Evolutionary conservation across 92 coral and sea anemone species (phyloP).

Genomic region (Isaurus tuberculatus): DNA sequence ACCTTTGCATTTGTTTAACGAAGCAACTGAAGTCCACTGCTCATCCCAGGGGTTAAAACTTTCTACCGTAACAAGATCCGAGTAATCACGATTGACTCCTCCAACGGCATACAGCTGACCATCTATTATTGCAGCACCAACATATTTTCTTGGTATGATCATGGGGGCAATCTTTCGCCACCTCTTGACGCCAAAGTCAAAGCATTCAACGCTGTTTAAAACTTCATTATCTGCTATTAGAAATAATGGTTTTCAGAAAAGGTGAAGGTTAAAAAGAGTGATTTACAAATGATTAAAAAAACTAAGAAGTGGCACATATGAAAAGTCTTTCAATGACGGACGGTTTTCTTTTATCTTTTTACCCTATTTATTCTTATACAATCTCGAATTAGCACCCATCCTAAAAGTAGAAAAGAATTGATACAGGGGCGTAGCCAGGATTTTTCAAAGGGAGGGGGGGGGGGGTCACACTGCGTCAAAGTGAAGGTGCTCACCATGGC

Average conservation of each 20-base stretch:
- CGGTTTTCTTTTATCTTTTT: no score
- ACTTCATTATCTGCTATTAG: conserved; percentile 78
- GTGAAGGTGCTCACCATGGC: no score
- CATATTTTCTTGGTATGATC: conserved; percentile 92
- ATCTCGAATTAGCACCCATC: no score
- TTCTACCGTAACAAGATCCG: conserved; percentile 96
- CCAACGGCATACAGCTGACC: conserved; percentile 99
- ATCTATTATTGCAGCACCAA: conserved; percentile 93
- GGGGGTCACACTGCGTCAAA: no score
- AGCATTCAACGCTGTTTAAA: conserved; percentile 85
- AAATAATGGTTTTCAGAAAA: neutral
- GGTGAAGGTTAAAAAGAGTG: neutral
- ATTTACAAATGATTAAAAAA: no score
- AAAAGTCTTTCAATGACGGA: no score
- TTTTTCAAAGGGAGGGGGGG: no score
- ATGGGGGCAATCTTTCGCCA: conserved; percentile 90
- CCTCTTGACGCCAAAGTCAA: conserved; percentile 84
- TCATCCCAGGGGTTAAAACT: conserved; percentile 85
- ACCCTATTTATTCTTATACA: no score
- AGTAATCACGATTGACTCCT: conserved; percentile 90
- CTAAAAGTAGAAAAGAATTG: no score
- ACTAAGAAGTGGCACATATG: no score
- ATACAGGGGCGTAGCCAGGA: no score
- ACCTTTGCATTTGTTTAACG: conserved; percentile 98
- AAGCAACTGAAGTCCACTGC: conserved; percentile 96